A percentile compares a stretch with the other conserved stretches of the same genome.
These are phyloP conservation scores for Halichondria panicea DNA, from an alignment of 37 sponge, comb jelly and placozoan genomes.

Conservation along the genomic window DNA sequence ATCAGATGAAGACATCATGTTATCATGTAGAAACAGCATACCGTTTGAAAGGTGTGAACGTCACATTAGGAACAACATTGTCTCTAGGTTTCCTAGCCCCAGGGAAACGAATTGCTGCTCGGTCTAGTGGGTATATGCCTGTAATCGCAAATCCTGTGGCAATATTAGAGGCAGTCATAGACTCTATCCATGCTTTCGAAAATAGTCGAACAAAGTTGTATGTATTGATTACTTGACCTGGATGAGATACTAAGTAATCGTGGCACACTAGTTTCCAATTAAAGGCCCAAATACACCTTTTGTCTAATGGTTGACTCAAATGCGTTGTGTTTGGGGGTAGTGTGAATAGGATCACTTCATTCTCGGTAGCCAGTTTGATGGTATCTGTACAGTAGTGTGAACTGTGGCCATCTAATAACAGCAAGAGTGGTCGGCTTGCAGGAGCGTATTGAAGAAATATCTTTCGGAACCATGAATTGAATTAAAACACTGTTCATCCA, in stretches of 20 bases:
- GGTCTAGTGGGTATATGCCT: conserved; percentile 4
- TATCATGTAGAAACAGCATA: not conserved
- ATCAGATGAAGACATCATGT: no score
- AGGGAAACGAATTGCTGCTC: not conserved
- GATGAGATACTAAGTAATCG: no score
- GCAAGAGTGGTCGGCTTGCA: conserved; percentile 13
- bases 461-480: conserved; percentile 23
- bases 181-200: conserved; percentile 11
- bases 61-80: conserved; percentile 2
- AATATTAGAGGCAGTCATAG: conserved; percentile 33
- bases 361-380: conserved; percentile 6
- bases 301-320: conserved; percentile 42
- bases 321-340: conserved; percentile 47
- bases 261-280: conserved; percentile 28
- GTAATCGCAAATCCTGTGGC: conserved; percentile 10
- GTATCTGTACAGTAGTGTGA: conserved; percentile 28
- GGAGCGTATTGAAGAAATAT: conserved; percentile 27
- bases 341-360: conserved; percentile 27
- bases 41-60: not conserved
- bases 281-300: conserved; percentile 43
- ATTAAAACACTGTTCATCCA: conserved; percentile 27
- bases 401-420: conserved; percentile 44
- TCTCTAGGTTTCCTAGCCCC: not conserved
- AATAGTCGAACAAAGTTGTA: conserved; percentile 20
- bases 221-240: not conserved